Conservation (phyloP, 2,113 vertebrate species). For the Callaeas wilsoni region DNA sequence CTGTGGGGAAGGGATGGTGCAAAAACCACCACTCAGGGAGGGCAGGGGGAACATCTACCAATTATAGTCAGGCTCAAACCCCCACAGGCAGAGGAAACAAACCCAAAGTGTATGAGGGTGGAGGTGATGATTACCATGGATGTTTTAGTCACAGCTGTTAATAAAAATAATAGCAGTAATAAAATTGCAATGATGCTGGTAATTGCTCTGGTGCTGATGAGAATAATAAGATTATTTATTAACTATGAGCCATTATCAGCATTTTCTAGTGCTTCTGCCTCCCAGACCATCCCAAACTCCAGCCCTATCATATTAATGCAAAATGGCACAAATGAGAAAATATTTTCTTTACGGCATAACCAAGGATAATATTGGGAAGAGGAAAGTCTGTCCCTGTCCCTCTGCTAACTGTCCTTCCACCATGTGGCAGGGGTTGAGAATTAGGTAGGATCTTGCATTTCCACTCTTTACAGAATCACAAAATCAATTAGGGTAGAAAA, state of each 20-base stretch:
- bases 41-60: not conserved
- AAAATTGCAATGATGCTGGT: not conserved
- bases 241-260: slow-evolving; percentile 31
- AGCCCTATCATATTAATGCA: not conserved
- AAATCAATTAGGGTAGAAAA: not conserved
- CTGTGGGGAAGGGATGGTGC: not conserved
- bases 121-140: not conserved
- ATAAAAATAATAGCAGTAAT: slow-evolving; percentile 32
- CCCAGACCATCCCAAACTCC: not conserved
- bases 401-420: not conserved
- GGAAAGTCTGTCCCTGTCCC: not conserved
- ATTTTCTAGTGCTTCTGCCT: not conserved
- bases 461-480: not conserved
- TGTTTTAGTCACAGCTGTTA: slow-evolving; percentile 17
- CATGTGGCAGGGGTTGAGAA: not conserved
- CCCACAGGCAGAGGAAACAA: not conserved
- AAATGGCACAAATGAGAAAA: not conserved
- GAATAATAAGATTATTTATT: slow-evolving; percentile 28
- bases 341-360: not conserved
- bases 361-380: not conserved
- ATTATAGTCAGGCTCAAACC: not conserved
- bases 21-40: not conserved
- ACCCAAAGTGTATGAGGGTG: not conserved
- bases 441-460: not conserved
- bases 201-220: not conserved